Evolutionary conservation across 1,140 invertebrate species (phyloP), one percentile per base, ranked within the genome.

Genomic region (Phthorimaea operculella): DNA sequence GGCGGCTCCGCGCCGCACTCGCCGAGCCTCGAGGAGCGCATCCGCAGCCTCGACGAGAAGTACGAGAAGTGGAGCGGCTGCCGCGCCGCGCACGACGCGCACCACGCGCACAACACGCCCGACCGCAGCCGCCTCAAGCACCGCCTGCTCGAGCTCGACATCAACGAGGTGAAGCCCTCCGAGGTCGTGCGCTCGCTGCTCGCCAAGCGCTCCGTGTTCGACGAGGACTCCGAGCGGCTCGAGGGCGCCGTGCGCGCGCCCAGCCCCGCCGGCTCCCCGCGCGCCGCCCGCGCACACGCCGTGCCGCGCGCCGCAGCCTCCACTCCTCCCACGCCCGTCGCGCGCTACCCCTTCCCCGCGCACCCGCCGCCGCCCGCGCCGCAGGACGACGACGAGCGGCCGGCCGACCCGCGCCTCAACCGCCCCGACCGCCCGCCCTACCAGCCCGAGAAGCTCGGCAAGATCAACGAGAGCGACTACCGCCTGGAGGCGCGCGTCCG

Each of bases 161-260:
- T 92, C 7, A 89, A 90, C 63, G 91, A 94, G 71, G 88, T 94
- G 54, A 92, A 97, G 73, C 96, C 96, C 1, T 98, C 96, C 1
- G 96, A 98, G 63, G 97, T 98, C 59, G 93, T 97, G 4, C 95
- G 96, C 70, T 95, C 94, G 11, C 89, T 99, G 50, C 86, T 98
- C 58, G 94, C 96, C 7, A 96, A 96, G 73, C 91, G 93, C 51
- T 97, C 94, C 52, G 95, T 98, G 10, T 98, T 98, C 77, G 97
- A 99, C 75, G 96, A 98, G 79, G 97, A 99, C 76, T 92, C 93
- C 11, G 96, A 98, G 75, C 87, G 97, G 9, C 86, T 99, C 15
- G 96, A 98, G 79, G 96, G 96, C 68, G 90, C 64, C 89, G 91
- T 67, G 91, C 70, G 81, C 8, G 66, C 67, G 6, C 75, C 81